Conservation (phyloP, 2,797 vertebrate species). For the Crenichthys baileyi region DNA sequence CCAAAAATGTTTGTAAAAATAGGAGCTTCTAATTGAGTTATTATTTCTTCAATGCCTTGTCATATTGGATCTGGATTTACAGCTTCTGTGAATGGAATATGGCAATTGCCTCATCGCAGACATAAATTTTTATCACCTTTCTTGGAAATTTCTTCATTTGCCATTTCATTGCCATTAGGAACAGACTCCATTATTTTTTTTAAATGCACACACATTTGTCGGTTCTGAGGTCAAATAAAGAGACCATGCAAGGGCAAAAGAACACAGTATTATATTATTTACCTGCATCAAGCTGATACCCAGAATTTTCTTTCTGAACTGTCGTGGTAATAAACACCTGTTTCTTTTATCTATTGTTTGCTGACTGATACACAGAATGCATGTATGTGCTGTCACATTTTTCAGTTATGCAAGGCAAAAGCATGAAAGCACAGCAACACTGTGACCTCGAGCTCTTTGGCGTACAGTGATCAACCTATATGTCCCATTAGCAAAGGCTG, state of each 20-base stretch:
- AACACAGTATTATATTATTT: conserved; percentile 22
- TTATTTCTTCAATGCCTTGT: conserved; percentile 31
- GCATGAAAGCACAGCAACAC: conserved; percentile 32
- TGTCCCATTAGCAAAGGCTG: conserved; percentile 56
- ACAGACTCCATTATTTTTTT: conserved; percentile 41
- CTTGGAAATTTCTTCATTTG: conserved; percentile 64
- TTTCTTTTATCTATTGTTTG: not conserved
- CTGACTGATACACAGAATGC: conserved; percentile 7
- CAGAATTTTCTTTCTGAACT: conserved; percentile 2
- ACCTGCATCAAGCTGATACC: conserved; percentile 1
- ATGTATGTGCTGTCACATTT: conserved; percentile 20
- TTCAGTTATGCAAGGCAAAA: conserved; percentile 6
- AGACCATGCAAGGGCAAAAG: conserved; percentile 23
- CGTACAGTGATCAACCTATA: conserved; percentile 51
- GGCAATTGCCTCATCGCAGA: conserved; percentile 59
- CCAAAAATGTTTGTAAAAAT: conserved; percentile 22
- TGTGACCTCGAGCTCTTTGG: conserved; percentile 50
- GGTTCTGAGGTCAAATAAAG: conserved; percentile 30
- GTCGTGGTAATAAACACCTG: not conserved
- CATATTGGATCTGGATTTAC: conserved; percentile 50
- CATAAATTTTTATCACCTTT: conserved; percentile 70
- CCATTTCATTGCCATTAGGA: conserved; percentile 56
- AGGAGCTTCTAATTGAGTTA: conserved; percentile 21
- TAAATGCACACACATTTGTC: conserved; percentile 34
- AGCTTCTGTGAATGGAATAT: conserved; percentile 54